Evolutionary conservation across 2,113 vertebrate species (phyloP).

Genomic region (Blennius ocellaris): DNA sequence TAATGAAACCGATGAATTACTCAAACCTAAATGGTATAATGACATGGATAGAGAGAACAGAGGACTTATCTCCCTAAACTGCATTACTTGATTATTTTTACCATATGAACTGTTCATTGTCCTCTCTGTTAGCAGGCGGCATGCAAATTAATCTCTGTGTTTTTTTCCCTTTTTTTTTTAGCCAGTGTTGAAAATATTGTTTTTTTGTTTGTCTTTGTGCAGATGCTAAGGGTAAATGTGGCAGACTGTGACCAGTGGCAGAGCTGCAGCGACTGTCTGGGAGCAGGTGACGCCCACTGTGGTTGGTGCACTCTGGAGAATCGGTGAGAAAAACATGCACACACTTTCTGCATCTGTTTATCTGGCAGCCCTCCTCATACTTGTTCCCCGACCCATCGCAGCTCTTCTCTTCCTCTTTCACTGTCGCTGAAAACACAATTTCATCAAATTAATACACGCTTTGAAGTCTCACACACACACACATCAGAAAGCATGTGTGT

Average conservation of each 20-base stretch:
- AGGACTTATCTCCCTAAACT: too few relatives aligned
- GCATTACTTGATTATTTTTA: too few relatives aligned
- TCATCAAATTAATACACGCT: conserved; percentile 36
- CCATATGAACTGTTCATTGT: too few relatives aligned
- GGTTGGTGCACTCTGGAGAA: conserved; percentile 97
- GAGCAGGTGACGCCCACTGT: conserved; percentile 89
- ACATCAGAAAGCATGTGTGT: conserved; percentile 15
- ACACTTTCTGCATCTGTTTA: conserved; percentile 11
- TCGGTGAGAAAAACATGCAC: conserved; percentile 80
- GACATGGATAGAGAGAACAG: too few relatives aligned
- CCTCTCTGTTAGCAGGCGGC: too few relatives aligned
- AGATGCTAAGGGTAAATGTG: conserved; percentile 93
- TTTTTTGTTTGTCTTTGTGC: conserved; percentile 30
- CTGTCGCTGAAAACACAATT: conserved; percentile 31
- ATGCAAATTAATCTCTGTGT: too few relatives aligned
- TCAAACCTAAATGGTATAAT: too few relatives aligned
- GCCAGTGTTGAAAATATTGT: too few relatives aligned
- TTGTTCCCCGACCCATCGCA: background rate
- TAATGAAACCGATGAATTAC: too few relatives aligned
- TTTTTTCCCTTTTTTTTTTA: too few relatives aligned
- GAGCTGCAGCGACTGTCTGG: conserved; percentile 89
- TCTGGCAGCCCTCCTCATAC: conserved; percentile 3
- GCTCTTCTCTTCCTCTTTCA: conserved; percentile 1
- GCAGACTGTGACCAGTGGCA: conserved; percentile 87
- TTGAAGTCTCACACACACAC: conserved; percentile 30